Evolutionary conservation across 2,797 vertebrate genomes (phyloP), one percentile per base, ranked within the genome.

Genomic region (Lithobates pipiens): DNA sequence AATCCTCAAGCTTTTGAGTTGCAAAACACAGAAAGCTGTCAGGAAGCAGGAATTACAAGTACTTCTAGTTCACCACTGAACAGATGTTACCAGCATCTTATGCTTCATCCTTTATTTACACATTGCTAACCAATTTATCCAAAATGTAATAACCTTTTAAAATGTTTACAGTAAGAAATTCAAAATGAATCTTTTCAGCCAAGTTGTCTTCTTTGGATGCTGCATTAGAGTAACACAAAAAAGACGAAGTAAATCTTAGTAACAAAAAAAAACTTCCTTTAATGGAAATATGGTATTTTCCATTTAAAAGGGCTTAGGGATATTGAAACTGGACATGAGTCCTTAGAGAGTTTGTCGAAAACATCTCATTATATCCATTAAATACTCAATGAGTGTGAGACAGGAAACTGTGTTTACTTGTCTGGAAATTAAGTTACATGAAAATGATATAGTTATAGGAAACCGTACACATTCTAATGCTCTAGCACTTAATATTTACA

Each of bases 271-370:
- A 23, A 21, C 7, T 61, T 61, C 54, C 16, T 57, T 57, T 57
- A 57, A 39, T 61, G 54, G 21, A 23, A 61, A 61, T 61, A 9
- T 5, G 27, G 27, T 25, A 65, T 80, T 54, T 80, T 80, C 15
- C 46, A 69, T 50, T 80, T 69, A 70, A 50, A 79, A 50, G 42
- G 32, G 50, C 69, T n/a, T 54, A 34, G 2, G 68, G 18, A 21
- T 29, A 72, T 18, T 57, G 11, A 54, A 70, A 32, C 5, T 13
- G 67, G 46, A 80, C 23, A 54, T 29, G 5, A 2, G 21, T 29
- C 82, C 74, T 54, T n/a, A 34, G 65, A 44, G 74, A 42, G 50
- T 76, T 76, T 50, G 0, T 76, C 21, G 21, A 29, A 63, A 67
- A 83, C 72, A 25, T 36, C 2, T 27, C 63, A 65, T 25, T 27